Percentiles rank a stretch among this genome's conserved stretches.
Conservation (phyloP, 2,888 invertebrate genomes). For the Anticlea derivata region DNA sequence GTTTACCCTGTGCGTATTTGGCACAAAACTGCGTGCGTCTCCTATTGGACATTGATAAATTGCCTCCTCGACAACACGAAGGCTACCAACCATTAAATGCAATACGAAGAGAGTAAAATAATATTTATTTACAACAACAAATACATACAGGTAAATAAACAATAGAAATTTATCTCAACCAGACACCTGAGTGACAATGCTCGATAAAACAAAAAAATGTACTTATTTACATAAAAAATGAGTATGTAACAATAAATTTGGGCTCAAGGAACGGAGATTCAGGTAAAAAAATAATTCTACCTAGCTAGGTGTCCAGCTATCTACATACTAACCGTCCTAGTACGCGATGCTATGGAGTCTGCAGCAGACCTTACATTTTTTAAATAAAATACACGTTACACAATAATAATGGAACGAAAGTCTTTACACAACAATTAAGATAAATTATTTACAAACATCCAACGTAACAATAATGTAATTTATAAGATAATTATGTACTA, state of each 20-base stretch:
- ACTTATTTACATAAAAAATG: slow-evolving; percentile 68
- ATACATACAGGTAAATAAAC: slow-evolving; percentile 37
- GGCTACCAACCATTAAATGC: slow-evolving; percentile 40
- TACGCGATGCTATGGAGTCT: slow-evolving; percentile 20
- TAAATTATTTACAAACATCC: slow-evolving; percentile 58
- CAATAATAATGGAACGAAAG: slow-evolving; percentile 60
- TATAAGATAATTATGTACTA: slow-evolving; percentile 24
- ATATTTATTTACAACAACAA: slow-evolving; percentile 46
- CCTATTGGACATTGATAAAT: slow-evolving; percentile 31
- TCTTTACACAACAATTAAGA: slow-evolving; percentile 74
- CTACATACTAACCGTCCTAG: slow-evolving; percentile 5
- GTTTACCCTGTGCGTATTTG: slow-evolving; percentile 67
- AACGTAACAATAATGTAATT: slow-evolving; percentile 61
- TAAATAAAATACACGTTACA: slow-evolving; percentile 39
- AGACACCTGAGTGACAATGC: slow-evolving; percentile 37
- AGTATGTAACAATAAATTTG: slow-evolving; percentile 59
- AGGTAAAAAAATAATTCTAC: slow-evolving; percentile 35
- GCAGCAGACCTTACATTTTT: slow-evolving; percentile 23
- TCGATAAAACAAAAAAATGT: slow-evolving; percentile 62
- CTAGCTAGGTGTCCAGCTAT: slow-evolving; percentile 9
- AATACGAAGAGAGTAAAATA: slow-evolving; percentile 35
- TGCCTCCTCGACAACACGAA: slow-evolving; percentile 10
- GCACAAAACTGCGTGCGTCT: slow-evolving; percentile 56
- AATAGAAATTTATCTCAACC: slow-evolving; percentile 33
- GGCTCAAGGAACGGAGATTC: slow-evolving; percentile 50